Evolutionary conservation across 1,140 invertebrate genomes (phyloP), one percentile per base, ranked within the genome.

Genomic region (Meloidogyne floridensis): DNA sequence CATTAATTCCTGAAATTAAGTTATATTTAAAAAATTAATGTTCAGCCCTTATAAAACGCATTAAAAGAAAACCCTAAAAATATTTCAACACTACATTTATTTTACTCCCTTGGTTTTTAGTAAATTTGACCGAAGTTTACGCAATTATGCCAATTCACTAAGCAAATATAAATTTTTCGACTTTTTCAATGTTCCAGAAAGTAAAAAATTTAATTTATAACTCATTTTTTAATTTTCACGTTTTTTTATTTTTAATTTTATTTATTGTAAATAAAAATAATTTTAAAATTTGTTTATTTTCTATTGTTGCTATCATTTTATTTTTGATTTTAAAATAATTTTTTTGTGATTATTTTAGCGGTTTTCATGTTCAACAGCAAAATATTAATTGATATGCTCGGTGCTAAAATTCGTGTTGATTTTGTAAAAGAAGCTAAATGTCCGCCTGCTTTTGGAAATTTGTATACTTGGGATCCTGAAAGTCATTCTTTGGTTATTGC

Each of bases 401-500:
- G 74, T 10, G 65, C 47, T 20, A 47, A 54, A 5, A 42, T 75
- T 18, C 76, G 74, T 18, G 80, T 79, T 53, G 65, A 65, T 32
- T 72, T 79, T 71, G 42, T 32, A 2, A 79, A 72, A 10, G 77
- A 53, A 32, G 65, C 65, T n/a, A 79, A 72, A 20, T 53, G 75
- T n/a, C 13, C 51, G 32, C 47, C 53, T 18, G 11, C 43, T 47
- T 53, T 54, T 20, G 80, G 80, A 32, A 80, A 72, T 80, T 80
- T 80, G 15, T 13, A 72, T 2, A 53, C 80, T 18, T 53, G n/a
- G 15, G 80, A 80, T 32, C 80, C 80, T 43, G 51, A 80, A 47
- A 80, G 80, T 11, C 51, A 70, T 43, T 56, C 80, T 6, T 18
- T 80, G 11, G 80, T 79, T 42, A 65, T 79, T 32, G 77, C 51